Conservation (phyloP, 2,797 vertebrate species). For the Halcyon smyrnensis region DNA sequence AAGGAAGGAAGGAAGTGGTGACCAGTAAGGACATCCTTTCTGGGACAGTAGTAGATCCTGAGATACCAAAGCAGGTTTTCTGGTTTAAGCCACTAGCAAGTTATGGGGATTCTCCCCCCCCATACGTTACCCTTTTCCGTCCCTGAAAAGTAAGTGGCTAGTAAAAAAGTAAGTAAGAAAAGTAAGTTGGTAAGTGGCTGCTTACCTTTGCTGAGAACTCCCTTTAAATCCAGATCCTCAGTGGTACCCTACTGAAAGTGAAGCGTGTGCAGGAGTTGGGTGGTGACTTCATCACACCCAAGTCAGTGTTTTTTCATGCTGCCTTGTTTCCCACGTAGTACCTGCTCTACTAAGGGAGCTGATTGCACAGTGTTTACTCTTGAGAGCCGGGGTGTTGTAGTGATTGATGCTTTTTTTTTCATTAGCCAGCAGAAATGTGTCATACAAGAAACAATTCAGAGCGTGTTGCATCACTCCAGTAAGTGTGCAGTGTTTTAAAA, state of each 20-base stretch:
- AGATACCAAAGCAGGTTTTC: background rate
- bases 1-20: background rate
- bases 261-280: background rate
- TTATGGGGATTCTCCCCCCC: background rate
- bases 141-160: too few relatives aligned
- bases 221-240: background rate
- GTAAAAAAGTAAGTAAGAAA: too few relatives aligned
- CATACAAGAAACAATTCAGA: background rate
- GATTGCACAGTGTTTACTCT: background rate
- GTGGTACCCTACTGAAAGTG: background rate
- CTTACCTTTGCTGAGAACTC: background rate
- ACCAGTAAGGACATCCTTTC: background rate
- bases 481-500: background rate
- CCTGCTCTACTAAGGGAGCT: background rate
- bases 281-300: background rate
- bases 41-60: background rate
- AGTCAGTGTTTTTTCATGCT: background rate
- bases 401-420: background rate
- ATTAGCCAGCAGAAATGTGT: background rate
- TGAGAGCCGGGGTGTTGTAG: background rate
- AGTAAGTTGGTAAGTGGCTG: too few relatives aligned
- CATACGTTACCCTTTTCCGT: background rate
- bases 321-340: background rate
- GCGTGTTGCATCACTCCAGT: rapidly evolving
- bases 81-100: background rate